Base-by-base conservation (phyloP, 2,888 invertebrate species). In the Bellardia pandia region DNA sequence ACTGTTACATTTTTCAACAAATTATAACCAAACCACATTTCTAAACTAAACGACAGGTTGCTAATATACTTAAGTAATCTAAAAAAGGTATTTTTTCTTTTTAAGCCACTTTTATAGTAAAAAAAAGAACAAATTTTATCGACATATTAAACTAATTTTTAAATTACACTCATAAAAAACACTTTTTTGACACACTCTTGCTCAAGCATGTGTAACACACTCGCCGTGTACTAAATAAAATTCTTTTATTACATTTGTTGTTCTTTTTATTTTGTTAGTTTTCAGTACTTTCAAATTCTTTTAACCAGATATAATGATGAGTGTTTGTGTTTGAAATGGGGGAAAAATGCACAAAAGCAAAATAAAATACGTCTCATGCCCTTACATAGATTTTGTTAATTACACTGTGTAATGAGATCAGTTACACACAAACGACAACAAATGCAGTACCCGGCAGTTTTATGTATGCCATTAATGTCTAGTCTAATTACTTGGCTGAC, bases 391-490 rank as follows among this genome's bases (percentile, higher is more conserved):
- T 75, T 37, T 83, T 64, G 64, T 78, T 78, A 84, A 84, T 84
- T 80, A 75, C 9, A 37, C n/a, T 71, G 53, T 53, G 62, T 80
- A 80, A 85, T 80, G 56, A 62, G 79, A 85, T 85, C 79, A 69
- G 75, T 85, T 75, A 62, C 79, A 80, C 45, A 64, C 45, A 64
- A 42, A 64, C 23, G 7, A 56, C 33, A 23, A 23, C 53, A 68
- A 2, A 68, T 23, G 16, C 68, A 45, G 37, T 37, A 37, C 37
- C 37, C 37, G 6, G 5, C 37, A 37, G 37, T 3, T 37, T 37
- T 3, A 5, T 4, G 6, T 4, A 37, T 0, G 3, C 0, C 3
- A 6, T 37, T 6, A 37, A 37, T 37, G 37, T 5, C 4, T 6
- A 1, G 6, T 37, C 5, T 33, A 4, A 33, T 33, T 33, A 33